A percentile compares a stretch with the other conserved stretches of the same genome.
Conservation (phyloP, 2,888 invertebrate species). For the Zelleria hepariella region DNA sequence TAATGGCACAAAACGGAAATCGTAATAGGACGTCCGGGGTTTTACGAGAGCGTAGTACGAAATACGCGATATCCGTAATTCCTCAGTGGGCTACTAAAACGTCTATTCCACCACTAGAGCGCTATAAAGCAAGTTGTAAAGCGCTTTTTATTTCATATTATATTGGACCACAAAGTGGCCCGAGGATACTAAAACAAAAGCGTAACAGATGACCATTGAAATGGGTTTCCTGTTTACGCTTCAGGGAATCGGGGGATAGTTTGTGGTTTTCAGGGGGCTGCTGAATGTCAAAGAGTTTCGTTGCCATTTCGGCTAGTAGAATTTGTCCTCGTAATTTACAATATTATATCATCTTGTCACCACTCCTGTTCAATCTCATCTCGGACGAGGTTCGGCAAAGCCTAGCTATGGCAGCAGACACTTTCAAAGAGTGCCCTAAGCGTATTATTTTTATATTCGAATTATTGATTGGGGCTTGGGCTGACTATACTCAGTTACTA, state of each 20-base stretch:
- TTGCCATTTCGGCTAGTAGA: no score
- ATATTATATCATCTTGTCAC: not conserved
- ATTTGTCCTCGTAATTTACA: no score
- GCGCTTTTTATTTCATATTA: conserved; percentile 25
- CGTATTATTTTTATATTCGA: no score
- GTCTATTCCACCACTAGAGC: conserved; percentile 20
- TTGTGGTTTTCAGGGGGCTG: no score
- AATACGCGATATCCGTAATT: not conserved
- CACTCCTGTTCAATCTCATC: not conserved
- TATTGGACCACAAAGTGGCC: conserved; percentile 32
- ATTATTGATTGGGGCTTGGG: no score
- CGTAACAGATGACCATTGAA: conserved; percentile 1
- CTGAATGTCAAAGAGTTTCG: no score
- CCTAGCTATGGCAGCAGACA: no score
- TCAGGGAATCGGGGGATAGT: not conserved
- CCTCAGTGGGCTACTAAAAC: conserved; percentile 11
- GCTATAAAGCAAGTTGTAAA: conserved; percentile 35
- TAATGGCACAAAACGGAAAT: not conserved
- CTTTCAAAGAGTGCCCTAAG: no score
- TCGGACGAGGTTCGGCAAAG: not conserved
- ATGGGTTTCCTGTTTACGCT: not conserved
- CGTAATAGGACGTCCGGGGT: not conserved
- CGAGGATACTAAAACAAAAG: conserved; percentile 18
- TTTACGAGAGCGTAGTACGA: not conserved
- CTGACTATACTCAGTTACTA: no score